Percentiles rank a stretch among this genome's conserved stretches.
These are phyloP conservation scores for Eupleurogrammus muticus DNA, from an alignment of 2,797 vertebrate genomes.

Conservation along the genomic window DNA sequence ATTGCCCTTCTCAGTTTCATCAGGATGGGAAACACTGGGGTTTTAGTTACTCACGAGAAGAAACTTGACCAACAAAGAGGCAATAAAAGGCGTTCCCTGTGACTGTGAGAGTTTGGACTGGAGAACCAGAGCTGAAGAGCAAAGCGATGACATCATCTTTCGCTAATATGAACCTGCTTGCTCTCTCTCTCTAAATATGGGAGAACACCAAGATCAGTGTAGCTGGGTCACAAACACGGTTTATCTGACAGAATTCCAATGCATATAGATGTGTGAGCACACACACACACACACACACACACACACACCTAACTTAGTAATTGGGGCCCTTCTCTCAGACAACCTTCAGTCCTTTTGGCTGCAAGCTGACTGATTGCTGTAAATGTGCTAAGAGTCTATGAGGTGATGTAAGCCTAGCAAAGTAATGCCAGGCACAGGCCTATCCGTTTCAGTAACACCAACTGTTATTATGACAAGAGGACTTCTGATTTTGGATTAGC, in stretches of 20 bases:
- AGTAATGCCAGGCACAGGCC: constrained; percentile 51
- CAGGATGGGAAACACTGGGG: constrained; percentile 25
- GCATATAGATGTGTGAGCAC: too few species aligned
- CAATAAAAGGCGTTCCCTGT: constrained; percentile 46
- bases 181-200: constrained; percentile 53
- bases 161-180: constrained; percentile 71
- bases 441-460: constrained; percentile 56
- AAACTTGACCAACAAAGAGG: constrained; percentile 41
- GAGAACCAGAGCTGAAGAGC: constrained; percentile 47
- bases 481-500: constrained; percentile 55
- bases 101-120: constrained; percentile 41
- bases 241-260: constrained; percentile 46
- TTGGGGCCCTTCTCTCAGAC: constrained; percentile 49
- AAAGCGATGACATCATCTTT: constrained; percentile 70
- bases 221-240: constrained; percentile 38
- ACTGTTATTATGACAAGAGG: constrained; percentile 67
- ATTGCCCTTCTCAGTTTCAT: constrained; percentile 23
- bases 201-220: constrained; percentile 49
- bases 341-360: constrained; percentile 34
- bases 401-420: constrained; percentile 63
- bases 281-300: constrained; percentile 12
- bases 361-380: constrained; percentile 46
- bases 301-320: constrained; percentile 39
- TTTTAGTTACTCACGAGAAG: constrained; percentile 32
- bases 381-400: constrained; percentile 55